Base-by-base conservation (phyloP, 2,113 vertebrate genomes). In the Passer domesticus region DNA sequence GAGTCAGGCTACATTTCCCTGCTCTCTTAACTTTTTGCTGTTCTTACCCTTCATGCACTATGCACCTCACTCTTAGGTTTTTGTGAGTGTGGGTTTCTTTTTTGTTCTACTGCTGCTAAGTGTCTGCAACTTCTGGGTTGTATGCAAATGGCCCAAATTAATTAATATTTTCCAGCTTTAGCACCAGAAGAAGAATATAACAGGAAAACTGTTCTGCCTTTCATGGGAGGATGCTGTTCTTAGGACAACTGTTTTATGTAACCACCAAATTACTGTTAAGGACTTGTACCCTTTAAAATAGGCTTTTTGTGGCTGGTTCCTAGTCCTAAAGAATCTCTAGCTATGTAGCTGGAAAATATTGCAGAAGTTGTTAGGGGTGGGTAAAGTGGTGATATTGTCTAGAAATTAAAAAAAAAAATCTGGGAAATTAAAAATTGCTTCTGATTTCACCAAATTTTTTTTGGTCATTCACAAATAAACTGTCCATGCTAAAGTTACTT, bases 191-290 rank as follows among this genome's bases (percentile, higher is more conserved):
- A 33, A 41, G 27, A 56, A 69, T 41, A 23, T 18, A 85, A 13
- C 15, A 60, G 37, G 64, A 63, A 87, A 85, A 6, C 9, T 30
- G 12, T 31, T 56, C 25, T 83, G 50, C 41, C n/a, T 91, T 83
- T 92, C 0, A 8, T 58, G 58, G 49, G 68, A 92, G 79, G 75
- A 67, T 75, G 52, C 37, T 92, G 37, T 70, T 87, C 30, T 70
- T 56, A 68, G 77, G 50, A 83, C 50, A 92, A 33, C 16, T 68
- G 6, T 56, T 96, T 79, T 64, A 18, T 94, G 76, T 86, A 93
- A 82, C 24, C 35, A 70, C 76, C 68, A 56, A 93, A 44, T 94
- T 88, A 49, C 14, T 86, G 9, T 63, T 95, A 44, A 92, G 79
- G 15, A 82, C 53, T 50, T 83, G 13, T 27, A 66, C 41, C 93